These are phyloP conservation scores for Orientallactaga bullata DNA, from an alignment of 2,113 vertebrate genomes.

Conservation along the genomic window DNA sequence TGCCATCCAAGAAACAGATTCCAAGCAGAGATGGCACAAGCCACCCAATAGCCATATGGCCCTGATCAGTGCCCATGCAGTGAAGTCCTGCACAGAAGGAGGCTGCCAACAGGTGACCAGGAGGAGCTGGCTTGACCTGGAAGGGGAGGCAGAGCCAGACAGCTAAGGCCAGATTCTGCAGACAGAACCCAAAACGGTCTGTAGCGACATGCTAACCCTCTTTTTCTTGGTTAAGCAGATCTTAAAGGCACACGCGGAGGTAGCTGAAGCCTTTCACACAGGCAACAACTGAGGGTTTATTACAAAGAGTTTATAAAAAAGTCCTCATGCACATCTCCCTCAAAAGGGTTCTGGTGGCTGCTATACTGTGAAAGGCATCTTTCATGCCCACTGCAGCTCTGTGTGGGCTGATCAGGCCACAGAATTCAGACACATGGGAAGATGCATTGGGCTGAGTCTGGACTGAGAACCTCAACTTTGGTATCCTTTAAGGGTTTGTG, in stretches of 20 bases:
- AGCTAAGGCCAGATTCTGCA: background rate
- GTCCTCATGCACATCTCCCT: background rate
- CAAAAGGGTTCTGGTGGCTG: background rate
- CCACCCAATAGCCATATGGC: background rate
- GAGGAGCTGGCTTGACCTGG: background rate
- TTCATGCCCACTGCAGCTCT: background rate
- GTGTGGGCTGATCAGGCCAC: background rate
- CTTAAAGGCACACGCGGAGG: background rate
- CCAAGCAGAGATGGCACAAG: background rate
- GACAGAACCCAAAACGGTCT: background rate
- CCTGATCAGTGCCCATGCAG: accelerated
- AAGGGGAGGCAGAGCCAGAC: background rate
- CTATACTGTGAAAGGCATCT: background rate
- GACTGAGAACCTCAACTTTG: background rate
- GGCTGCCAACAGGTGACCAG: background rate
- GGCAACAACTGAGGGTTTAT: background rate
- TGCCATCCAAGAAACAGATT: background rate
- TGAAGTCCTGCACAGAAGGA: background rate
- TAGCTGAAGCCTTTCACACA: background rate
- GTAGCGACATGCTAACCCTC: background rate
- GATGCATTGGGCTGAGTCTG: background rate
- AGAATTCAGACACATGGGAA: background rate
- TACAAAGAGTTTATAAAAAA: constrained; percentile 24
- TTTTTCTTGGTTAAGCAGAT: background rate
- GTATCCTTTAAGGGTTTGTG: background rate